A percentile compares a stretch with the other conserved stretches of the same genome.
Conservation (phyloP, 2,797 vertebrate genomes). For the Knipowitschia caucasica region DNA sequence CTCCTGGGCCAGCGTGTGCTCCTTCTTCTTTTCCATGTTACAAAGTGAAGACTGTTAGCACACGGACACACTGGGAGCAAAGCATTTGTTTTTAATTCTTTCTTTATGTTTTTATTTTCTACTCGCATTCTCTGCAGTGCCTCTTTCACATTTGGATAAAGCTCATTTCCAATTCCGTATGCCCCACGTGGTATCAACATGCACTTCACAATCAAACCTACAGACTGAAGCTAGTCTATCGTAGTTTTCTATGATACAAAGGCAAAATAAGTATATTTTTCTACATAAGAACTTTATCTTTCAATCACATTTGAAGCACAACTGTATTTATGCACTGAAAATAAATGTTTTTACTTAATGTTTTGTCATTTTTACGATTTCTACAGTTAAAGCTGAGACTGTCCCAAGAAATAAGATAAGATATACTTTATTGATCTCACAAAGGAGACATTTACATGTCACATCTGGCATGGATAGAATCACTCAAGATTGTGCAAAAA, state of each 20-base stretch:
- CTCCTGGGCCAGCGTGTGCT: slow-evolving; percentile 78
- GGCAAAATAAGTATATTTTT: slow-evolving; percentile 10
- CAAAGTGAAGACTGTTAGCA: slow-evolving; percentile 78
- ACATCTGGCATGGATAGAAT: too few species aligned
- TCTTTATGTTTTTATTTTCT: background rate
- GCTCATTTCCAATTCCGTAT: background rate
- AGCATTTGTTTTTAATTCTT: background rate
- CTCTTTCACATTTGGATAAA: background rate
- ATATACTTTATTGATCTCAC: too few species aligned
- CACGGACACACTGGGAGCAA: background rate
- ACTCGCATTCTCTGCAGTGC: background rate
- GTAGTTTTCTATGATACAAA: background rate
- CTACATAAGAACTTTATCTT: slow-evolving; percentile 29
- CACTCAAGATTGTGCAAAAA: too few species aligned
- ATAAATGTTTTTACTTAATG: slow-evolving; percentile 62
- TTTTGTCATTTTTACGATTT: background rate
- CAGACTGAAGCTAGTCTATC: background rate
- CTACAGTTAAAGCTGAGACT: too few species aligned
- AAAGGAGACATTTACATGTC: too few species aligned
- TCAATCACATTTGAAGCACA: slow-evolving; percentile 10
- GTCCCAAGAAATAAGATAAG: too few species aligned
- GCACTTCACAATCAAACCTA: background rate
- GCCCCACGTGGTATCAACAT: background rate
- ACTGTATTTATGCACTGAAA: slow-evolving; percentile 53
- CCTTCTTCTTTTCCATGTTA: slow-evolving; percentile 80